These are phyloP conservation scores for Pelusios castaneus DNA, from an alignment of 2,113 vertebrate species.

Conservation along the genomic window DNA sequence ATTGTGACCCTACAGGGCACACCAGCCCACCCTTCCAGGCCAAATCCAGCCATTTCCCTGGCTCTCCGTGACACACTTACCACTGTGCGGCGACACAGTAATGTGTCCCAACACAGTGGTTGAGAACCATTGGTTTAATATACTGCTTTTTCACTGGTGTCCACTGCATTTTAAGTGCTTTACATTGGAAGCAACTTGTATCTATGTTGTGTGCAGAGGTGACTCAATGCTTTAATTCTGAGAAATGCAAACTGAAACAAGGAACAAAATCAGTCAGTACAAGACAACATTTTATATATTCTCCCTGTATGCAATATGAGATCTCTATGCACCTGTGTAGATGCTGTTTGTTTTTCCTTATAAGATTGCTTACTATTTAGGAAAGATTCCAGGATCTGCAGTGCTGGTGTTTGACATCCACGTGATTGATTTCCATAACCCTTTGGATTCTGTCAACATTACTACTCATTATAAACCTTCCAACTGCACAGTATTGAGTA, in stretches of 20 bases:
- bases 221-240: background rate
- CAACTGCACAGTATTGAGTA: slow-evolving; percentile 83
- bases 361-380: slow-evolving; percentile 66
- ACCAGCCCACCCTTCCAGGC: too few relatives aligned
- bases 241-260: background rate
- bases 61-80: too few relatives aligned
- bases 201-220: background rate
- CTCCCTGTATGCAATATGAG: background rate
- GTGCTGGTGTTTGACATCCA: slow-evolving; percentile 95
- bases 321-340: background rate
- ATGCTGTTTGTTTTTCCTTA: background rate
- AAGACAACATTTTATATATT: background rate
- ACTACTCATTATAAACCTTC: slow-evolving; percentile 83
- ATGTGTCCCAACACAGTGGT: too few relatives aligned
- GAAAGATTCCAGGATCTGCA: slow-evolving; percentile 95
- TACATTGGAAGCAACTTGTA: rapidly evolving
- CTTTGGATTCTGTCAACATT: slow-evolving; percentile 84
- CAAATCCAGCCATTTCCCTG: too few relatives aligned
- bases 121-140: rapidly evolving
- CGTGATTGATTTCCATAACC: slow-evolving; percentile 97
- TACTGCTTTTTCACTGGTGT: background rate
- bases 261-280: background rate
- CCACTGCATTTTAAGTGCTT: background rate
- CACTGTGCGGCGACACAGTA: too few relatives aligned
- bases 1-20: too few relatives aligned